Base-by-base conservation (phyloP, 2,113 vertebrate species). In the Lophura nycthemera region DNA sequence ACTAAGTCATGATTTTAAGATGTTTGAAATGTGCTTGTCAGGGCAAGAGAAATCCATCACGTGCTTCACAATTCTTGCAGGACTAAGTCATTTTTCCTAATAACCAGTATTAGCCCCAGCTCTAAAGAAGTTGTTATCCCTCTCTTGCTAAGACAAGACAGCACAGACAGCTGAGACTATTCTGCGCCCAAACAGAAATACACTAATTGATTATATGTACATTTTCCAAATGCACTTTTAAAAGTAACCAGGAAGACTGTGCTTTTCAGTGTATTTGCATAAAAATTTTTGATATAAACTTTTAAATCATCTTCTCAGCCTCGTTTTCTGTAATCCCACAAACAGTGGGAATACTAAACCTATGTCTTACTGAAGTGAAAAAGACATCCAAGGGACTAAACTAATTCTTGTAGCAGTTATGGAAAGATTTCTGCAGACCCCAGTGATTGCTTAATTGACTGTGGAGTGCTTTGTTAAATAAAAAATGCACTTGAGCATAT, bases 371-470 rank as follows among this genome's bases (percentile, higher is more conserved):
- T 42, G 50, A 85, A 69, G 32, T 50, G 6, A 10, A n/a, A 29
- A 36, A 57, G 45, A 54, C 18, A 3, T 18, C 27, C 16, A 56
- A 73, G 54, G 48, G 8, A 64, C n/a, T 56, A 81, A 83, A 64
- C 22, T 71, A 47, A 59, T 86, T 72, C 47, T 72, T 22, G 61
- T 34, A 52, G 67, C 29, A 66, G 56, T 47, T 70, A 67, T 1
- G 11, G 79, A 89, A 89, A 87, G 54, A 80, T 64, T 90, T 42
- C 29, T 90, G 6, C 61, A 47, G 80, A 93, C 52, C 47, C 34
- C 65, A 96, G 57, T 81, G 86, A 75, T n/a, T 86, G 65, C 57
- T 90, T 90, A 95, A 95, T 88, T 90, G 90, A 56, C 88, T 92
- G 88, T 86, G 83, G 73, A 88, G 38, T 83, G 52, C 63, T 93